Evolutionary conservation across 37 sponge, comb jelly and placozoan species (phyloP), one percentile per base, ranked within the genome.

Genomic region (Lycopodina hypogea): DNA sequence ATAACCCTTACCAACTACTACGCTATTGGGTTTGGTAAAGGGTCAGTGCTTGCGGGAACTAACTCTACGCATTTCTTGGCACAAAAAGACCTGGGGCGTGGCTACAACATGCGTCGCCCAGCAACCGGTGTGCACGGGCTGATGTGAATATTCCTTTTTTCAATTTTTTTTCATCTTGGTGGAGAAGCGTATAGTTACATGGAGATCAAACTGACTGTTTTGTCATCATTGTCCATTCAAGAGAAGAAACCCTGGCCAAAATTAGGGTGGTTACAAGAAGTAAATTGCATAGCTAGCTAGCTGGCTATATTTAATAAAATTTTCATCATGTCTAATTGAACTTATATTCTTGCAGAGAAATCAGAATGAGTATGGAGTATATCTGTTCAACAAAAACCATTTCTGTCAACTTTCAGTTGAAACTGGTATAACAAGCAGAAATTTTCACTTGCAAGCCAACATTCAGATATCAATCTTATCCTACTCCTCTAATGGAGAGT

Each of bases 201-300:
- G 79, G 87, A 87, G 53, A 39, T 87, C 8, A 59, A 69, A 38
- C 63, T 87, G 32, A 63, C 81, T 48, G 71, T 76, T 14, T 19
- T 81, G 70, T 48, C 71, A 9, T 81, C 87, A 14, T 50, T 70
- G 18, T 45, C 76, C 4, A 81, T 87, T 57, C 61, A 76, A 55
- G 37, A 82, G 30, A 87, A 87, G 63, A 87, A 76, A 45, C 87
- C 87, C 26, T 81, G 87, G 87, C 71, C 82, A 12, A 74, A 33
- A 32, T 63, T 87, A 34, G 69, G 71, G 7, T 87, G 87, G 87
- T 77, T 87, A 39, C 64, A 52, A 26, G 86, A 85, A 55, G 86
- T 85, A 70, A 68, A 55, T 23, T 14, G 23, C n/a, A 17, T 2
- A 28, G 60, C 23, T 41, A 33, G 28, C 7, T 42, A 28, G 45